Evolutionary conservation across 1,140 invertebrate genomes (phyloP), one percentile per base, ranked within the genome.

Genomic region (Trichonephila clavata): DNA sequence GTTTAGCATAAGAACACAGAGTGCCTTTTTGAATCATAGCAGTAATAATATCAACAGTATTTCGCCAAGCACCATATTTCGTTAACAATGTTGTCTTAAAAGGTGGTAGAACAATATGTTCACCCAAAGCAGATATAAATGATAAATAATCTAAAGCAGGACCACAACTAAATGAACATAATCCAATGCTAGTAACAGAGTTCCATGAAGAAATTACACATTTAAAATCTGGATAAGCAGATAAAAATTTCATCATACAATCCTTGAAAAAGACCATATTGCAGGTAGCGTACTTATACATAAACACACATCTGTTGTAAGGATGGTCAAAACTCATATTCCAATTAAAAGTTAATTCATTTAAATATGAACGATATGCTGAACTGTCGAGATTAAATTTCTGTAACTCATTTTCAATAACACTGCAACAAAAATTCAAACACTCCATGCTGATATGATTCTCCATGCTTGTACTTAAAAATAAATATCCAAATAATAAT

Each of bases 71-170:
- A 84, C 43, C 81, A 57, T 50, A 20, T 50, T 84, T 84, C 1
- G 81, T 59, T 27, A 84, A 13, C 10, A 84, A 24, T 24, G 43
- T 84, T 24, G 20, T 57, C 21, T 84, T 50, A 84, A 84, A 57
- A n/a, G 81, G 21, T 27, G 43, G 20, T 4, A 20, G 6, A 13
- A 2, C 57, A 10, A 24, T 13, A 57, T 59, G 39, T 3, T 84
- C 50, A 21, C 20, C 59, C 43, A 84, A 59, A 57, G 81, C 43
- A 10, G 24, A 50, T 20, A 50, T 57, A 50, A 84, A 84, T 57
- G 81, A 57, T 24, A 84, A 84, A 57, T 84, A 84, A 57, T 84
- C 81, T n/a, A 84, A 59, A 84, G 20, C 81, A n/a, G 81, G 81
- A 24, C 81, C 81, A 57, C 39, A 84, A 84, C 20, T 84, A 16